Conservation (phyloP, 2,888 invertebrate species). For the Gymnocheta viridis region DNA sequence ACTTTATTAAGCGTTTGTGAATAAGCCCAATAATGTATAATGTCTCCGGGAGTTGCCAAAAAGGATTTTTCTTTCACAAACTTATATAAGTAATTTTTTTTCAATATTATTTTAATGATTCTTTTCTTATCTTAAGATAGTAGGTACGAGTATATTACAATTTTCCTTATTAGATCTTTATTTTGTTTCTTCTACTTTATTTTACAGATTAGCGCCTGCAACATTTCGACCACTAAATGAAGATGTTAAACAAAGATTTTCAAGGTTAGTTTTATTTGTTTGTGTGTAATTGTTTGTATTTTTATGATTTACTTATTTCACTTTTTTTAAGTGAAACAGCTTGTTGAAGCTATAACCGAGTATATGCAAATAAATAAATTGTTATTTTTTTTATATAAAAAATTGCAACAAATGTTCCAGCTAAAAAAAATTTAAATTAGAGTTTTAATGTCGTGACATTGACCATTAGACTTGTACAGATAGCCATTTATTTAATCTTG, state of each 20-base stretch:
- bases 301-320: not conserved
- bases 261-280: constrained; percentile 67
- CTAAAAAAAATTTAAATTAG: not conserved
- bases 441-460: constrained; percentile 34
- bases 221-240: constrained; percentile 68
- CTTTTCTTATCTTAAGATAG: too few species aligned
- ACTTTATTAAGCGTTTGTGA: too few species aligned
- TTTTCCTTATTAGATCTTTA: not conserved
- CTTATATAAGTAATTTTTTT: too few species aligned
- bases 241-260: constrained; percentile 71
- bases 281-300: not conserved
- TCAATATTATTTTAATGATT: too few species aligned
- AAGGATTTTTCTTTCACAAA: too few species aligned
- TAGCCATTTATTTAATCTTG: not conserved
- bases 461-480: not conserved
- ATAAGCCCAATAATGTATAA: too few species aligned
- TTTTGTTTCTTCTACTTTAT: constrained; percentile 1
- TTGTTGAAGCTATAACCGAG: not conserved
- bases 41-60: too few species aligned
- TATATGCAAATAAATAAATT: too few species aligned
- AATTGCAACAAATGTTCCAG: not conserved
- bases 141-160: too few species aligned
- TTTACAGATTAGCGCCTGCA: constrained; percentile 68
- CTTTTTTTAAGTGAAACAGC: not conserved
- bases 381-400: too few species aligned